A percentile compares a stretch with the other conserved stretches of the same genome.
Conservation (phyloP, 2,888 invertebrate species). For the Eristalis intricaria region DNA sequence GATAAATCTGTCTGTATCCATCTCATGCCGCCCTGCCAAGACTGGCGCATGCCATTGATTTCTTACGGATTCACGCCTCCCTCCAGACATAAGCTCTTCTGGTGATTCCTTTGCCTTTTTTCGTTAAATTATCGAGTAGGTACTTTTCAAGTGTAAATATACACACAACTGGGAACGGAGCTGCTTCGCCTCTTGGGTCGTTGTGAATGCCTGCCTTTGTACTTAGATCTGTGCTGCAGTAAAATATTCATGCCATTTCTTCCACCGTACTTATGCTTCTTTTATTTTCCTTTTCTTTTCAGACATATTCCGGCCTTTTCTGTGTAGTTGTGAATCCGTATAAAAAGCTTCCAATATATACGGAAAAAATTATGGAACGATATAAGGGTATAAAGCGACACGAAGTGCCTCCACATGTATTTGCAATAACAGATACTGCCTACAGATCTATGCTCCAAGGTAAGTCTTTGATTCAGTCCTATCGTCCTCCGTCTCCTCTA, state of each 20-base stretch:
- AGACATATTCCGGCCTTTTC: conserved; percentile 99
- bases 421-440: conserved; percentile 99
- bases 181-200: neutral
- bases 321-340: conserved; percentile 99
- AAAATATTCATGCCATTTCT: conserved; percentile 27
- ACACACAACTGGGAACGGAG: conserved; percentile 8
- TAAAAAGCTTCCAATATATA: conserved; percentile 99
- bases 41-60: neutral
- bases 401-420: conserved; percentile 99
- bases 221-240: neutral
- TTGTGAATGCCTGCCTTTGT: conserved; percentile 52
- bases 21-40: neutral
- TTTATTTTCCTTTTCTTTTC: conserved; percentile 79
- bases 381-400: conserved; percentile 99
- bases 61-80: conserved; percentile 1
- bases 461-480: conserved; percentile 79
- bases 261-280: neutral
- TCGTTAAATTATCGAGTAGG: conserved; percentile 39
- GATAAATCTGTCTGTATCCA: conserved; percentile 46
- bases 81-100: neutral
- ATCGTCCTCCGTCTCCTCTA: neutral
- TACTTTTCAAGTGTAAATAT: conserved; percentile 64
- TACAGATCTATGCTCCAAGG: conserved; percentile 99
- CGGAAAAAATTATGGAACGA: conserved; percentile 99
- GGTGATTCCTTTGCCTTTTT: neutral